Evolutionary conservation across 2,113 vertebrate genomes (phyloP).

Genomic region (Amblyornis subalaris): DNA sequence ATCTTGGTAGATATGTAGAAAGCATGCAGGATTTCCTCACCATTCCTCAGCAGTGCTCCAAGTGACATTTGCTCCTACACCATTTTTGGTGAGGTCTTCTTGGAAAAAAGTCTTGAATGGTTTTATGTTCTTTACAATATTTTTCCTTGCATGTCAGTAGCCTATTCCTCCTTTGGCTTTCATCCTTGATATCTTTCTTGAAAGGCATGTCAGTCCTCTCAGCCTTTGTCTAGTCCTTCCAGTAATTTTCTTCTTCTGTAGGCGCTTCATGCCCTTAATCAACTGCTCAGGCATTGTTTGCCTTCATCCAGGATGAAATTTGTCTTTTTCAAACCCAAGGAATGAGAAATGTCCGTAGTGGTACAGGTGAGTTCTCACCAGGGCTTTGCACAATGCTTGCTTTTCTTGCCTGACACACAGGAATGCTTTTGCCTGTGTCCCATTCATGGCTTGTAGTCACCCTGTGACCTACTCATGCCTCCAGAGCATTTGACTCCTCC

Average conservation of each 20-base stretch:
- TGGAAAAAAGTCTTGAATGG: not conserved
- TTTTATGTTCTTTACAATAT: not conserved
- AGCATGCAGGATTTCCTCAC: not conserved
- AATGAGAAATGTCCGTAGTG: not conserved
- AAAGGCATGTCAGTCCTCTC: not conserved
- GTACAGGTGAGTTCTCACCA: not conserved
- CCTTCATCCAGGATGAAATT: not conserved
- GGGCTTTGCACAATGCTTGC: not conserved
- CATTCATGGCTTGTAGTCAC: not conserved
- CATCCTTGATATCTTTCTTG: not conserved
- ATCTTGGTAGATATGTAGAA: not conserved
- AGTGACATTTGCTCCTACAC: not conserved
- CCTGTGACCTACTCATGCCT: not conserved
- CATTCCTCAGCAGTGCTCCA: not conserved
- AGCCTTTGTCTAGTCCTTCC: not conserved
- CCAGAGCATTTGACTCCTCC: not conserved
- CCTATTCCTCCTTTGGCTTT: not conserved
- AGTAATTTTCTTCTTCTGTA: not conserved
- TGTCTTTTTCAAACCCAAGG: not conserved
- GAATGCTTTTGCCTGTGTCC: not conserved
- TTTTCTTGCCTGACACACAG: not conserved
- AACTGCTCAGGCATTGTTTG: not conserved
- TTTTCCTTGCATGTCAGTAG: not conserved
- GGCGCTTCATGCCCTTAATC: not conserved
- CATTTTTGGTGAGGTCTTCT: not conserved